A percentile compares a stretch with the other conserved stretches of the same genome.
Conservation (phyloP, 1,140 invertebrate genomes). For the Phymorhynchus buccinoides region DNA sequence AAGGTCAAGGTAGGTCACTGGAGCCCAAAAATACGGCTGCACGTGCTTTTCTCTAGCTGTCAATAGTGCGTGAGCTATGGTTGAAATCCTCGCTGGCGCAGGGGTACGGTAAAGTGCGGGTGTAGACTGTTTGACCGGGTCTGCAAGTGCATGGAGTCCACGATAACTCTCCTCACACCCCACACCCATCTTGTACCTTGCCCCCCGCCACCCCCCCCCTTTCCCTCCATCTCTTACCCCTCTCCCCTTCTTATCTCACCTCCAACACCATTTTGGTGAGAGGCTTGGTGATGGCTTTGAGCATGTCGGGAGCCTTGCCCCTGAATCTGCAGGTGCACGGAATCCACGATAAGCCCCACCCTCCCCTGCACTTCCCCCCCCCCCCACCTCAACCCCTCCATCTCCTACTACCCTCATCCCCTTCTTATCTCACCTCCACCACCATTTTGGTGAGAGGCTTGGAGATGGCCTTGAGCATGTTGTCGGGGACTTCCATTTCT, state of each 20-base stretch:
- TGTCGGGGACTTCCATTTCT: too few relatives aligned
- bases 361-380: constrained; percentile 70
- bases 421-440: constrained; percentile 70
- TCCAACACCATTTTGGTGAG: constrained; percentile 74
- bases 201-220: not conserved
- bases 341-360: constrained; percentile 68
- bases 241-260: constrained; percentile 51
- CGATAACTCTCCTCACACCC: constrained; percentile 70
- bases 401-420: not conserved
- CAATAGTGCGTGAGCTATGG: too few relatives aligned
- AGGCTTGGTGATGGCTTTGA: constrained; percentile 75
- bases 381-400: too few relatives aligned
- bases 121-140: too few relatives aligned
- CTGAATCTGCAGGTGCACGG: constrained; percentile 34
- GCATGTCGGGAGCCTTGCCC: constrained; percentile 63
- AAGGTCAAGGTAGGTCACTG: too few relatives aligned
- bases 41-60: too few relatives aligned
- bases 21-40: too few relatives aligned
- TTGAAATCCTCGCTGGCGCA: too few relatives aligned
- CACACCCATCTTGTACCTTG: constrained; percentile 24
- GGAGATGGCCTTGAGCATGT: constrained; percentile 75
- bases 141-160: constrained; percentile 53
- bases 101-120: too few relatives aligned
- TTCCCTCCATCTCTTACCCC: not conserved
- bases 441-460: constrained; percentile 74